Base-by-base conservation (phyloP, 2,888 invertebrate genomes). In the Cephus rjabovi region DNA sequence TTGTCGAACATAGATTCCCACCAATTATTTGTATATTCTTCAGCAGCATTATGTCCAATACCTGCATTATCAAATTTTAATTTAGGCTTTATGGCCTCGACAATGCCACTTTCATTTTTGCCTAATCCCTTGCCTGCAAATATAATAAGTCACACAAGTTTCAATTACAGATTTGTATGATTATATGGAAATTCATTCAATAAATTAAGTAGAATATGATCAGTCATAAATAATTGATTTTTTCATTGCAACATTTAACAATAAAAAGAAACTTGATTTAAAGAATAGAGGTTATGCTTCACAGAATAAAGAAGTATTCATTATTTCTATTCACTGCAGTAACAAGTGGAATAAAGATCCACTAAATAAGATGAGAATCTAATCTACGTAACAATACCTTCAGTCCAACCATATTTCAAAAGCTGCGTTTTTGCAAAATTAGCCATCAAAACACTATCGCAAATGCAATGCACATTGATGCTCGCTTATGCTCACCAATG, bases 1-100 rank as follows among this genome's bases (percentile, higher is more conserved):
- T 95, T 95, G 87, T 97, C 95, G 87, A 95, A 97, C 12, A 95
- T 92, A 12, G 94, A 93, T 81, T 95, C 95, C 97, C 97, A 97
- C 97, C 97, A 98, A 85, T 96, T 95, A 83, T 96, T 95, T 0
- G 95, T 96, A 87, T 95, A 96, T 86, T 96, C 95, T 11, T 95
- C 94, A 0, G 95, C 95, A 3, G 93, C 92, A 89, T 96, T 95
- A 84, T 96, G 95, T 0, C 98, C 98, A 34, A 98, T 89, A 0
- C 97, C 97, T 0, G 94, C 91, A 15, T 93, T 95, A 87, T 98
- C 96, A 80, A 96, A 95, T 90, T 98, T 98, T 12, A 97, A 88
- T 88, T 95, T 95, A 0, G 97, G 96, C 90, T 95, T 97, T 1
- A 98, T 87, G 0, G 98, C 95, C 81, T 95, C 93, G 0, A 94